Evolutionary conservation across 2,888 invertebrate genomes (phyloP), one percentile per base, ranked within the genome.

Genomic region (Callimorpha dominula): DNA sequence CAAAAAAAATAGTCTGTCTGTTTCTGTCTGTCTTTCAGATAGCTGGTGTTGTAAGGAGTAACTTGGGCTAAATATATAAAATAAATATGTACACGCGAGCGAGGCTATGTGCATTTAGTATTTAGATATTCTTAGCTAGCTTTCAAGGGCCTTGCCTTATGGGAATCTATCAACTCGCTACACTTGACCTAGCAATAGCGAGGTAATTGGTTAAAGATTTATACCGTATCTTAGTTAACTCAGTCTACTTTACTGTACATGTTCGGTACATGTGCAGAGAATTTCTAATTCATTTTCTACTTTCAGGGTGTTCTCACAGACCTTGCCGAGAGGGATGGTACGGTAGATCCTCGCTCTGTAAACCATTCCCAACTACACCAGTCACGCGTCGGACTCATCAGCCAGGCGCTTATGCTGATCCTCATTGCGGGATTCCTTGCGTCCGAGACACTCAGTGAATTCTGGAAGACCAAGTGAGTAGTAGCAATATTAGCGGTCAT

Each of bases 401-500:
- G 98, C 81, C 99, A 99, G 94, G 99, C 99, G 70, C 96, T 98
- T 81, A 98, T 99, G 98, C 96, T 99, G 74, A 98, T 99, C 84
- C 97, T 98, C 82, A 98, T 99, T 82, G 98, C 98, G 9, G 97
- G 98, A 65, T 99, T 99, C 93, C 96, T 99, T 49, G 97, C 98
- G 84, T 98, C 98, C 9, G 99, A 99, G 93, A 98, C 98, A 0
- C 96, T 98, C 77, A 98, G 98, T 82, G 98, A 98, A 94, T 98
- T 98, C 92, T 99, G 99, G 99, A 99, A 99, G 94, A 97, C 97
- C 81, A 99, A 98, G 98, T 98, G 87, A 96, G 97, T 96, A 60
- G 49, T 20, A 31, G 31, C 2, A 31, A 1, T 20, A 11, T 11
- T 8, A 52, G 52, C 50, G 15, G 14, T 50, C 50, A 50, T 50